phyloP scores from a whole-genome alignment of 2,888 invertebrate genomes.

The Serripes groenlandicus region DNA sequence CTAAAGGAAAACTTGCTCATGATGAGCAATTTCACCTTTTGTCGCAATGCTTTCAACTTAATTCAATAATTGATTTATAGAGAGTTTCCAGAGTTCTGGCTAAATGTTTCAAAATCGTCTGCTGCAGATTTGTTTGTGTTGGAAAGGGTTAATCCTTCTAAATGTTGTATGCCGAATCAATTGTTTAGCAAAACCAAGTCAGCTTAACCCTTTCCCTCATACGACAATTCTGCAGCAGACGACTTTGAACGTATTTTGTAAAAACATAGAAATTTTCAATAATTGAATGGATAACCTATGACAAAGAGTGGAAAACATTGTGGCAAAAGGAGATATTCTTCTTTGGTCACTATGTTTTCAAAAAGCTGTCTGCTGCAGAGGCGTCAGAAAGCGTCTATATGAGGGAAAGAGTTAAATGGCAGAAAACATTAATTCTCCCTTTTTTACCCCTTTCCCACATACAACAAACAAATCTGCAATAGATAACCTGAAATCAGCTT shows the following conservation, averaged over 20 bases:
- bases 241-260: neutral
- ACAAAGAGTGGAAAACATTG: neutral
- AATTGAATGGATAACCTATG: too few relatives aligned
- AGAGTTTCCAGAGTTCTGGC: too few relatives aligned
- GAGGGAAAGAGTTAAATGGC: neutral
- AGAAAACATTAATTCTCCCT: too few relatives aligned
- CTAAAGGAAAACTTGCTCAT: neutral
- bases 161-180: too few relatives aligned
- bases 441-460: too few relatives aligned
- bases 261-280: neutral
- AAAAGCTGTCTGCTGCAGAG: neutral
- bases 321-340: neutral
- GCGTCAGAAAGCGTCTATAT: neutral
- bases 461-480: too few relatives aligned
- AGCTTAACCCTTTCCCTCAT: neutral
- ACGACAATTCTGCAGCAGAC: neutral
- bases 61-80: too few relatives aligned
- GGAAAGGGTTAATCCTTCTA: too few relatives aligned
- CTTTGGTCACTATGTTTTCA: neutral
- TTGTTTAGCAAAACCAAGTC: too few relatives aligned
- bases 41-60: neutral
- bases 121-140: too few relatives aligned
- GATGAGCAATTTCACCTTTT: neutral
- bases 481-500: too few relatives aligned
- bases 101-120: too few relatives aligned